Evolutionary conservation across 2,113 vertebrate species (phyloP), one percentile per base, ranked within the genome.

Genomic region (Rhynchopsitta pachyrhyncha): DNA sequence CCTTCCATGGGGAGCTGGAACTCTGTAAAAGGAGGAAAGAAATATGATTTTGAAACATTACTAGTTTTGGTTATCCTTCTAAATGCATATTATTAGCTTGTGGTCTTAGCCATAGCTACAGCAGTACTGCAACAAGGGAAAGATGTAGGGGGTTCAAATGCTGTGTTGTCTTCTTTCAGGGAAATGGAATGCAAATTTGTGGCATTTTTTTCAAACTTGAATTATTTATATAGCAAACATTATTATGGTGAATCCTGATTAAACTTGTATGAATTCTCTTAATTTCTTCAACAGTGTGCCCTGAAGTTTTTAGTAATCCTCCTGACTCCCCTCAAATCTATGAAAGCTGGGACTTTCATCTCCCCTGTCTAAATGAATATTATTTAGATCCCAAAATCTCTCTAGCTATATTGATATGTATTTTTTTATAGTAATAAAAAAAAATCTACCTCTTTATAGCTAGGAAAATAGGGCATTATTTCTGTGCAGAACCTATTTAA

Each of bases 171-270:
- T 71, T 76, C 67, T 76, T 73, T n/a, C 47, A 66, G 31, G 31
- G 64, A 62, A 80, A 77, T 15, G 44, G 27, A 70, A 81, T 89
- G 80, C 41, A 81, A 44, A 92, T 73, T 69, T 52, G 29, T 82
- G 41, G 22, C 23, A 13, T 71, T 39, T 67, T 92, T 86, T 82
- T 90, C 53, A 53, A 93, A 70, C 25, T 59, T 88, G 52, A 78
- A 76, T 93, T 88, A 90, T 80, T 92, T 88, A 77, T 88, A 41
- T 70, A 50, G 80, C 60, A 90, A 88, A 86, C 68, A 88, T 81
- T 69, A 80, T 37, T 90, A 50, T 88, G 50, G 42, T 9, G 83
- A 88, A 83, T 88, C 46, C 44, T 86, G 82, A 70, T 95, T 92
- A 77, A 74, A 83, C 4, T 77, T 80, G 46, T 6, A 53, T 74